Conservation (phyloP, 2,888 invertebrate species). For the Andrena praecox region DNA sequence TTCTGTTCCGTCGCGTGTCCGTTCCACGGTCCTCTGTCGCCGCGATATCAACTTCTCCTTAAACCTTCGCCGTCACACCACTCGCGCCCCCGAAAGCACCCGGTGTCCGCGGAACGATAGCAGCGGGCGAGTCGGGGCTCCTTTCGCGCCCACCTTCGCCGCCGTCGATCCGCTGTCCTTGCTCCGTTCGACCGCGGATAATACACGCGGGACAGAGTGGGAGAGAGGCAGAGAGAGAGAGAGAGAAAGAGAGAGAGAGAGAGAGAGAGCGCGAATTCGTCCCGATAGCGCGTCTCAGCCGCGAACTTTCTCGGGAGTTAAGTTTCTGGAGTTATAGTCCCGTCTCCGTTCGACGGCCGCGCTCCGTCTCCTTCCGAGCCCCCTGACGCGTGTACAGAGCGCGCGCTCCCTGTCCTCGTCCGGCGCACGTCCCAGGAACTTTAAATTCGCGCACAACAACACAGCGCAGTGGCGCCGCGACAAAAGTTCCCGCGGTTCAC, state of each 20-base stretch:
- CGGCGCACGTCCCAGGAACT: conserved; percentile 58
- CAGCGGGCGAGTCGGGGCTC: conserved; percentile 10
- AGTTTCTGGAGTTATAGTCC: conserved; percentile 36
- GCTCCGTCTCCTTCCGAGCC: conserved; percentile 26
- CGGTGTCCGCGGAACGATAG: conserved; percentile 51
- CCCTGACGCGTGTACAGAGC: conserved; percentile 32
- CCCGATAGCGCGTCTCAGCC: conserved; percentile 35
- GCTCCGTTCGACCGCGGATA: conserved; percentile 11
- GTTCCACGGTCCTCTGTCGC: conserved; percentile 22
- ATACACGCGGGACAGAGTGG: background rate
- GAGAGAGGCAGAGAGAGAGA: background rate
- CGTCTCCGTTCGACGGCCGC: conserved; percentile 22
- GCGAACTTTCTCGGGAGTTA: conserved; percentile 47
- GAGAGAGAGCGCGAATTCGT: conserved; percentile 34
- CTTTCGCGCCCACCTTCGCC: background rate
- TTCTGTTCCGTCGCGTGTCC: conserved; percentile 40
- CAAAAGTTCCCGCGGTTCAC: conserved; percentile 66
- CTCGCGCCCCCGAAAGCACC: conserved; percentile 53
- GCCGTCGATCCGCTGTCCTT: conserved; percentile 9
- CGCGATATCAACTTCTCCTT: conserved; percentile 27
- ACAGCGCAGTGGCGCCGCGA: conserved; percentile 65
- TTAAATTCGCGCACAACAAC: conserved; percentile 65
- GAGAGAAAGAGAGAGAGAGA: background rate
- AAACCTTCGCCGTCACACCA: conserved; percentile 40
- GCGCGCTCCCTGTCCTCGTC: conserved; percentile 46